A percentile compares a stretch with the other conserved stretches of the same genome.
Evolutionary conservation across 1,140 invertebrate species (phyloP).

Genomic region (Drosophila sp.): DNA sequence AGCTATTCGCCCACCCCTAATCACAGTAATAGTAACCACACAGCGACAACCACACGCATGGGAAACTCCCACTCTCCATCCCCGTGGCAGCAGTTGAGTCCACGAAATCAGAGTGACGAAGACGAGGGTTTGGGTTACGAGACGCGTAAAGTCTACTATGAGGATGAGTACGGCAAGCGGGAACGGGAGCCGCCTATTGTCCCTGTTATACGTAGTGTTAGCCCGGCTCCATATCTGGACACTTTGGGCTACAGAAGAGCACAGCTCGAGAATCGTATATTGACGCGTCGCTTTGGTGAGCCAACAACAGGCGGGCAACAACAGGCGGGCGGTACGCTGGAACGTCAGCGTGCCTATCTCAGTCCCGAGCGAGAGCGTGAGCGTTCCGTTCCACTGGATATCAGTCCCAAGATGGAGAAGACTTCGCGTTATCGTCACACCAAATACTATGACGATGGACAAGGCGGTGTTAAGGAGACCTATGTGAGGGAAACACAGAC

Average conservation of each 20-base stretch:
- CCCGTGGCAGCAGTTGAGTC: conserved; percentile 79
- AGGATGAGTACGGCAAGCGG: conserved; percentile 73
- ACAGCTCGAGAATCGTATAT: conserved; percentile 88
- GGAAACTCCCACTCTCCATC: conserved; percentile 67
- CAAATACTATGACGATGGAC: conserved; percentile 82
- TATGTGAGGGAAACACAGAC: conserved; percentile 85
- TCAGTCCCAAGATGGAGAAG: conserved; percentile 61
- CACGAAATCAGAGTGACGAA: conserved; percentile 85
- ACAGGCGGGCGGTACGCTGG: conserved; percentile 42
- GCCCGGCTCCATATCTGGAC: conserved; percentile 84
- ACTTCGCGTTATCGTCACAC: conserved; percentile 76
- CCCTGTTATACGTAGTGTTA: conserved; percentile 74
- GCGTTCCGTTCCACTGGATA: background rate
- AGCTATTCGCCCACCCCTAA: conserved; percentile 56
- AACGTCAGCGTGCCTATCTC: conserved; percentile 41
- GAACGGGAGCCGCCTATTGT: conserved; percentile 74
- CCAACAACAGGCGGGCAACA: background rate
- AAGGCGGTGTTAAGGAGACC: conserved; percentile 83
- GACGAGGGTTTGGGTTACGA: conserved; percentile 90
- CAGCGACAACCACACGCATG: conserved; percentile 49
- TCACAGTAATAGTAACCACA: conserved; percentile 23
- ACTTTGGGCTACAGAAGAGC: conserved; percentile 88
- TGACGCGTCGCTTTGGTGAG: conserved; percentile 76
- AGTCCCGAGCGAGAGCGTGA: conserved; percentile 44
- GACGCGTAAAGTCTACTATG: conserved; percentile 82